These are phyloP conservation scores for Dysmachus trigonus DNA, from an alignment of 2,888 invertebrate genomes.

Conservation along the genomic window DNA sequence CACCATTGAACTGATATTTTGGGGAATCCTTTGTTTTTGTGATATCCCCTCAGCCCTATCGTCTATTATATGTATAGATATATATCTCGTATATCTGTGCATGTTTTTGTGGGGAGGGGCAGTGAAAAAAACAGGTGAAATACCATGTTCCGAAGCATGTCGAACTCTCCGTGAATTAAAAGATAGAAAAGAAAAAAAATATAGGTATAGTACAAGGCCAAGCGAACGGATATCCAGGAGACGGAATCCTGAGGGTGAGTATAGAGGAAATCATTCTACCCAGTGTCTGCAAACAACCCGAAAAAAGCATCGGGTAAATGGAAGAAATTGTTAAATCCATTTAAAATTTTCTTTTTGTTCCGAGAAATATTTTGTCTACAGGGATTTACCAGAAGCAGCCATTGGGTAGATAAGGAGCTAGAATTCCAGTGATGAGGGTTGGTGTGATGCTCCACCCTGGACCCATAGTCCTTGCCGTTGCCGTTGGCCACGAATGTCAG, in stretches of 20 bases:
- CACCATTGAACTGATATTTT: background rate
- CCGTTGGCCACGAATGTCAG: background rate
- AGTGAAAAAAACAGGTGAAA: background rate
- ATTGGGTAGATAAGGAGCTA: background rate
- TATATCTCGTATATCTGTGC: background rate
- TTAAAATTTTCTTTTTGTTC: conserved; percentile 6
- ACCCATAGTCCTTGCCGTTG: background rate
- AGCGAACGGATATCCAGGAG: background rate
- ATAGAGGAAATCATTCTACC: background rate
- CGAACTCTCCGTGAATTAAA: background rate
- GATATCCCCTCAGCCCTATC: background rate
- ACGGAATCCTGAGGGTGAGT: background rate
- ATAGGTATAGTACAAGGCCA: background rate
- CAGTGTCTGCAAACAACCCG: background rate
- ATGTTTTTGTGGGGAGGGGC: background rate
- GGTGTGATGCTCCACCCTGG: background rate
- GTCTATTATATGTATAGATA: too few relatives aligned
- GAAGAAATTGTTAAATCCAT: conserved; percentile 8
- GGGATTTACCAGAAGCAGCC: background rate
- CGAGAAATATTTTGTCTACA: conserved; percentile 16
- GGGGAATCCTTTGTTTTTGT: background rate
- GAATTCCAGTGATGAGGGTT: background rate
- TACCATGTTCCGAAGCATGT: conserved; percentile 1
- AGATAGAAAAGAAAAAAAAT: background rate
- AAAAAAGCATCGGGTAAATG: background rate